A percentile compares a stretch with the other conserved stretches of the same genome.
Conservation (phyloP, 2,797 vertebrate species). For the Poeciliopsis gracilis region DNA sequence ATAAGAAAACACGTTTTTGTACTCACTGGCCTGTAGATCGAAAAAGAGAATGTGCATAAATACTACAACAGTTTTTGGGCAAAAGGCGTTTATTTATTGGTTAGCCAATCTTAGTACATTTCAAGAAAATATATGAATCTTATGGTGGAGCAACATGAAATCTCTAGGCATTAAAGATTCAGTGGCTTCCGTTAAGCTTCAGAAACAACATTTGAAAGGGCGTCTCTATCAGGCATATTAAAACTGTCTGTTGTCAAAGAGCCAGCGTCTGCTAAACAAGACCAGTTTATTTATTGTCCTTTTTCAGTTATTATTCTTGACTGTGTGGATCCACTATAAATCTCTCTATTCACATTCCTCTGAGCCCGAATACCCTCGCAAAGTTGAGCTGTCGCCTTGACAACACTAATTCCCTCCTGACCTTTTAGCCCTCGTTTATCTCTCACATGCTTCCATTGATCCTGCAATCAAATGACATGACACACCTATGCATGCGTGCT, state of each 20-base stretch:
- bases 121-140: background rate
- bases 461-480: constrained; percentile 54
- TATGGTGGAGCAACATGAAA: background rate
- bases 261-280: constrained; percentile 17
- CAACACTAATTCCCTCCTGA: constrained; percentile 73
- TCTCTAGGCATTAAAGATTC: background rate
- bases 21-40: background rate
- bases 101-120: background rate
- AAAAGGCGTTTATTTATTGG: background rate
- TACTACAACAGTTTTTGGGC: background rate
- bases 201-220: background rate
- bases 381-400: constrained; percentile 63
- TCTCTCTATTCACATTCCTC: constrained; percentile 64
- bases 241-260: constrained; percentile 18
- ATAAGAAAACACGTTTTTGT: background rate
- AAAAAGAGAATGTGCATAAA: background rate
- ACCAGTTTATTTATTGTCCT: constrained; percentile 25
- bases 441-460: constrained; percentile 69
- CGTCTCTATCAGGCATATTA: constrained; percentile 2
- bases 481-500: constrained; percentile 56
- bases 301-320: constrained; percentile 45
- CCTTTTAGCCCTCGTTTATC: constrained; percentile 66
- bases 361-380: constrained; percentile 40
- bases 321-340: constrained; percentile 55
- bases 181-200: background rate